These are phyloP conservation scores for Coelinius sp. DNA, from an alignment of 2,888 invertebrate species.

Conservation along the genomic window DNA sequence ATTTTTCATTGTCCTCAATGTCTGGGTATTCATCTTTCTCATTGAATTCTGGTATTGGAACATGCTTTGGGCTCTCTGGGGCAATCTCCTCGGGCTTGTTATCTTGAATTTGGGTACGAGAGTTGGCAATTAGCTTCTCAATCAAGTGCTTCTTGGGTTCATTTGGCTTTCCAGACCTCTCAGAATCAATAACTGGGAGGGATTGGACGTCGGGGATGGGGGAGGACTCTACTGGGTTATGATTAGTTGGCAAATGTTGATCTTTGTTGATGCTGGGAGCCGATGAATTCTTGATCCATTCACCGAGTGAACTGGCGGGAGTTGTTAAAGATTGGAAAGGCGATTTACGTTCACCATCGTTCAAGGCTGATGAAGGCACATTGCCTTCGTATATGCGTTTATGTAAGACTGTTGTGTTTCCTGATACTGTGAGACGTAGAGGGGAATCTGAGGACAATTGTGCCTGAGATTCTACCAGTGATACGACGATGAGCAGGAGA, in stretches of 20 bases:
- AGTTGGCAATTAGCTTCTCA: not conserved
- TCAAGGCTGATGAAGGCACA: slow-evolving; percentile 32
- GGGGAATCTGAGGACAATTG: slow-evolving; percentile 14
- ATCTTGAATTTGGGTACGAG: not conserved
- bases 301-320: not conserved
- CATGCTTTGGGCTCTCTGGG: not conserved
- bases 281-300: slow-evolving; percentile 8
- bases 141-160: slow-evolving; percentile 22
- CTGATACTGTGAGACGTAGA: slow-evolving; percentile 1
- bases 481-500: slow-evolving; percentile 41
- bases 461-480: slow-evolving; percentile 37
- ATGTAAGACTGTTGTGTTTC: slow-evolving; percentile 36
- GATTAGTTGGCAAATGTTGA: slow-evolving; percentile 12
- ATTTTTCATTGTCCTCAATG: slow-evolving; percentile 28
- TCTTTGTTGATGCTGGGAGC: not conserved
- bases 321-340: slow-evolving; percentile 28
- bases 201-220: not conserved
- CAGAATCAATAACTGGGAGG: not conserved
- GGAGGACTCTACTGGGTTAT: not conserved
- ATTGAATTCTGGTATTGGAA: slow-evolving; percentile 37
- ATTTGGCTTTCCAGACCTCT: not conserved
- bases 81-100: not conserved
- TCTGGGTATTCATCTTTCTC: slow-evolving; percentile 33
- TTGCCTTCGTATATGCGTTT: slow-evolving; percentile 28
- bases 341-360: slow-evolving; percentile 25